Percentiles rank a stretch among this genome's conserved stretches.
phyloP scores from a whole-genome alignment of 2,888 invertebrate species.

The Stegophylla sp. region DNA sequence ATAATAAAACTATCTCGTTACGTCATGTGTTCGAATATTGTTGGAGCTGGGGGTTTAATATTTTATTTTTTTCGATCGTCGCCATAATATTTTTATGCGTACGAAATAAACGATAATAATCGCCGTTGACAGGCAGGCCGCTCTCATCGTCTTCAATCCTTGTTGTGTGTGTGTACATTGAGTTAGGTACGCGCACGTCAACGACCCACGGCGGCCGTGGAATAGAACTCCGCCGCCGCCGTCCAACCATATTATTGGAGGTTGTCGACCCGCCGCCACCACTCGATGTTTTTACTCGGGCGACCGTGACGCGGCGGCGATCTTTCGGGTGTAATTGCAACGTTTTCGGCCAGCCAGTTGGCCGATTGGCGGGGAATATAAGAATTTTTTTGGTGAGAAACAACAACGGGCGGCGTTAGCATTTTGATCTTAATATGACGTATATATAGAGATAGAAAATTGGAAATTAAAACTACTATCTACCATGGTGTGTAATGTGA shows the following conservation, averaged over 20 bases:
- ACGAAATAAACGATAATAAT: slow-evolving; percentile 22
- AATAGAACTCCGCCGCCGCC: slow-evolving; percentile 31
- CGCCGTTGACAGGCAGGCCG: not conserved
- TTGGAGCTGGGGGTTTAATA: not conserved
- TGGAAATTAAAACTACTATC: no score
- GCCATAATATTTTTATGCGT: not conserved
- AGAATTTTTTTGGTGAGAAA: slow-evolving; percentile 5
- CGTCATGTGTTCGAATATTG: no score
- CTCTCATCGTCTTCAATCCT: not conserved
- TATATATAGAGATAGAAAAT: no score
- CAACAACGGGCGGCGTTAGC: slow-evolving; percentile 6
- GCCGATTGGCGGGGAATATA: not conserved
- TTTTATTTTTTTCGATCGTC: not conserved
- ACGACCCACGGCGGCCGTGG: slow-evolving; percentile 52
- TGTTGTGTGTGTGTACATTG: not conserved
- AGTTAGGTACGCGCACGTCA: no score
- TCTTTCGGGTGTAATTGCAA: slow-evolving; percentile 53
- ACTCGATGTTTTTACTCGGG: slow-evolving; percentile 32
- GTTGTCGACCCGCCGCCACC: slow-evolving; percentile 50
- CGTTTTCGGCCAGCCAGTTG: slow-evolving; percentile 24
- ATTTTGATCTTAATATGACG: no score
- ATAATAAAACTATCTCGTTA: no score
- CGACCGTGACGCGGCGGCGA: slow-evolving; percentile 57
- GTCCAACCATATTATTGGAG: slow-evolving; percentile 19
- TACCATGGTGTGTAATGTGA: no score